Conservation (phyloP, 1,140 invertebrate species). For the Cydia strobilella region DNA sequence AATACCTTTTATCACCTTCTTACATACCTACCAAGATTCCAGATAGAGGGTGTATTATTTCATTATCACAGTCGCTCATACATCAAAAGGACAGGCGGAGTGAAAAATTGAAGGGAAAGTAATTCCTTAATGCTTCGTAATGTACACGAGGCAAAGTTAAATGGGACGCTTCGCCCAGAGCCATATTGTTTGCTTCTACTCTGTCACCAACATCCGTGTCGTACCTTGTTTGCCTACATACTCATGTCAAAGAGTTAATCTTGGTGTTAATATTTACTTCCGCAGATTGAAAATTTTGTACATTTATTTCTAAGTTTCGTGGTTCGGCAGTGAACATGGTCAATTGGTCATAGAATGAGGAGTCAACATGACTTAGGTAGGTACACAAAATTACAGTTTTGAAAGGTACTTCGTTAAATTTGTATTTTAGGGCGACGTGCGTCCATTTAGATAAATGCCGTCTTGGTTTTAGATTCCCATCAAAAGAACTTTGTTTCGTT, state of each 20-base stretch:
- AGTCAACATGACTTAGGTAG: background rate
- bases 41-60: background rate
- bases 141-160: constrained; percentile 28
- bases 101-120: constrained; percentile 57
- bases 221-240: constrained; percentile 6
- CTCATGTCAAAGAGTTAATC: constrained; percentile 29
- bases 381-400: too few relatives aligned
- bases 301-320: background rate
- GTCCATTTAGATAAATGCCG: too few relatives aligned
- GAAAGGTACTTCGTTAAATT: too few relatives aligned
- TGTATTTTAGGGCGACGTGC: too few relatives aligned
- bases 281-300: constrained; percentile 3
- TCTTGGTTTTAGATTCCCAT: too few relatives aligned
- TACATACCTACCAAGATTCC: background rate
- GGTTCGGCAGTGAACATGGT: background rate
- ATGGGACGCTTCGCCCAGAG: constrained; percentile 16
- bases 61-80: constrained; percentile 18
- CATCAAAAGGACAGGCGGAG: constrained; percentile 85
- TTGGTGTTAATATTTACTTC: constrained; percentile 6
- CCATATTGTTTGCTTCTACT: constrained; percentile 34
- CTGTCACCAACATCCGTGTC: constrained; percentile 31
- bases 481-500: too few relatives aligned
- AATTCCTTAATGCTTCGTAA: constrained; percentile 30
- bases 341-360: too few relatives aligned
- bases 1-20: background rate